These are phyloP conservation scores for Dasyprocta punctata DNA, from an alignment of 2,113 vertebrate genomes.

Conservation along the genomic window DNA sequence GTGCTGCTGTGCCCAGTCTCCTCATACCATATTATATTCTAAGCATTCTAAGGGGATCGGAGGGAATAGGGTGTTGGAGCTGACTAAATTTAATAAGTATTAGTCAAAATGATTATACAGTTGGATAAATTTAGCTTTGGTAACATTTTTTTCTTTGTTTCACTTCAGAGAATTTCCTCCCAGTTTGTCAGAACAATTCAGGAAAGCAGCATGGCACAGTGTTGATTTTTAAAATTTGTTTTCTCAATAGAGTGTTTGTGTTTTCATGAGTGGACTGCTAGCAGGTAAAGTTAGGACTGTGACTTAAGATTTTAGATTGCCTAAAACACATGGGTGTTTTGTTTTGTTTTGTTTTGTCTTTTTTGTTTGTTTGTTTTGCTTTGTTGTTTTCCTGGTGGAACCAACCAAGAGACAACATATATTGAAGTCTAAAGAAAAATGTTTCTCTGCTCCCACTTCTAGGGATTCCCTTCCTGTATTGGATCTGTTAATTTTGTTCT, in stretches of 20 bases:
- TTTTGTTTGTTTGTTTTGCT: neutral
- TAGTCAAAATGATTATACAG: neutral
- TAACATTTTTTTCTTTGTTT: constrained; percentile 30
- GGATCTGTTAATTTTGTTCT: neutral
- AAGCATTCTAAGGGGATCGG: neutral
- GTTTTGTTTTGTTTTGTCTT: neutral
- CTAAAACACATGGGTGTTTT: neutral
- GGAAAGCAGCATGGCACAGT: constrained; percentile 10
- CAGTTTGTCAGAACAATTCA: neutral
- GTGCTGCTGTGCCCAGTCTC: neutral
- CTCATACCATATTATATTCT: neutral
- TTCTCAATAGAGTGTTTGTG: neutral
- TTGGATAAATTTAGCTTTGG: constrained; percentile 11
- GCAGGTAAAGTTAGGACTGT: neutral
- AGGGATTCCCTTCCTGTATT: neutral
- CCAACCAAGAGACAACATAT: neutral
- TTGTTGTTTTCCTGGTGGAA: neutral
- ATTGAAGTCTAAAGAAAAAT: constrained; percentile 29
- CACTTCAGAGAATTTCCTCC: constrained; percentile 13
- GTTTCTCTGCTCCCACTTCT: neutral
- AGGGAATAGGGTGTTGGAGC: neutral
- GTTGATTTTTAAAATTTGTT: neutral
- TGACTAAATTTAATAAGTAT: constrained; percentile 14
- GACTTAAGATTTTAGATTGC: constrained; percentile 23
- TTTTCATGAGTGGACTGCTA: neutral